Conservation (phyloP, 1,140 invertebrate genomes). For the Caenorhabditis latens region DNA sequence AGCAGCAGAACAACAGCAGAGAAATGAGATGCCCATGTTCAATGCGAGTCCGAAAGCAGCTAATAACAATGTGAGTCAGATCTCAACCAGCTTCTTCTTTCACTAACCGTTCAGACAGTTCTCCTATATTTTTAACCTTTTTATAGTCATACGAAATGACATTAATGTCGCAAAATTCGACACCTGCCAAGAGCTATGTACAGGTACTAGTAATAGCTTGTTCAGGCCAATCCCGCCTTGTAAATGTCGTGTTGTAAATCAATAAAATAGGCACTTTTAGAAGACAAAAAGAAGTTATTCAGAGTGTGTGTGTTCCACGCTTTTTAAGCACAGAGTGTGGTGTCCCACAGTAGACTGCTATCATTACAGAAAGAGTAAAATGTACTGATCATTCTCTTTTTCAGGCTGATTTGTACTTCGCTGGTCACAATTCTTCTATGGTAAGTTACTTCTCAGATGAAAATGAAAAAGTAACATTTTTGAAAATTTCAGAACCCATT, state of each 20-base stretch:
- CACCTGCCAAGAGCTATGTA: constrained; percentile 62
- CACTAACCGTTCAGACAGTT: background rate
- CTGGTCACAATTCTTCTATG: constrained; percentile 61
- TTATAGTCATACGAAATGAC: constrained; percentile 66
- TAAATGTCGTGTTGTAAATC: constrained; percentile 35
- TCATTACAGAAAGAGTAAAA: background rate
- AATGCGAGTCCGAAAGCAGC: constrained; percentile 49
- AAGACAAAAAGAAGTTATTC: background rate
- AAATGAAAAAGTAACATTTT: background rate
- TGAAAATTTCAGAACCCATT: constrained; percentile 60
- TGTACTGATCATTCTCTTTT: background rate
- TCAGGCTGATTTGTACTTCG: constrained; percentile 62
- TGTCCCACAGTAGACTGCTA: constrained; percentile 1
- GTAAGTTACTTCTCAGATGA: constrained; percentile 3
- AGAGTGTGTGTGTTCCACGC: constrained; percentile 42
- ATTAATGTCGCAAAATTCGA: constrained; percentile 64
- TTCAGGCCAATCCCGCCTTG: background rate
- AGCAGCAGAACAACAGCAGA: constrained; percentile 61
- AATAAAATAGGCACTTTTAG: background rate
- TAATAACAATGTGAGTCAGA: constrained; percentile 63
- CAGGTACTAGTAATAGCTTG: background rate
- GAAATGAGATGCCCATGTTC: constrained; percentile 64
- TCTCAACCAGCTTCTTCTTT: background rate
- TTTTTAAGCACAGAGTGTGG: constrained; percentile 41
- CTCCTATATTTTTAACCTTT: background rate